Evolutionary conservation across 92 coral and sea anemone species (phyloP).

Genomic region (Epizoanthus scotinus): DNA sequence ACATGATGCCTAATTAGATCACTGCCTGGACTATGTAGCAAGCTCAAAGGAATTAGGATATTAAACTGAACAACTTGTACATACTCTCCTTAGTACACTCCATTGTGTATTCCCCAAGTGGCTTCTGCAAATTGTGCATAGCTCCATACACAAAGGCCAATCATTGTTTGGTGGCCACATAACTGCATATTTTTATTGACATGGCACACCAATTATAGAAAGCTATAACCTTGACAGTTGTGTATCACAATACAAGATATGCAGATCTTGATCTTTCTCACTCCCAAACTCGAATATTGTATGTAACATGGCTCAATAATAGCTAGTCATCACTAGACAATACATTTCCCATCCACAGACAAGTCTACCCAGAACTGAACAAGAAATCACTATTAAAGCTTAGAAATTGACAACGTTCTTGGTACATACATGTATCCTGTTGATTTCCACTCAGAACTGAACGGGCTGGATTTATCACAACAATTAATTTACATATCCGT

Average conservation of each 20-base stretch:
- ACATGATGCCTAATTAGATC: neutral
- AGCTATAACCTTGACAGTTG: neutral
- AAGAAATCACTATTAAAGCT: neutral
- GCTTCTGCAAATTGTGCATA: neutral
- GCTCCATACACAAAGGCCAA: neutral
- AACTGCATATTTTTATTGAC: slow-evolving; percentile 15
- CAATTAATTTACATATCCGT: neutral
- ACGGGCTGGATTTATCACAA: neutral
- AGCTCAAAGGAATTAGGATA: neutral
- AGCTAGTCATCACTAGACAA: neutral
- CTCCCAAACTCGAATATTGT: neutral
- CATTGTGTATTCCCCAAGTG: neutral
- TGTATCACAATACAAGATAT: neutral
- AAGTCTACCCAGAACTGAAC: neutral
- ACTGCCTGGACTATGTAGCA: neutral
- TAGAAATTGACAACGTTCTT: neutral
- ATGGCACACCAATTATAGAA: slow-evolving; percentile 5
- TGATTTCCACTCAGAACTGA: neutral
- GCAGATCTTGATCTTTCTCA: neutral
- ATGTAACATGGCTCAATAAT: neutral
- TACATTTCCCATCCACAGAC: neutral
- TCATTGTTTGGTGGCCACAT: neutral
- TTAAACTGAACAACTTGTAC: neutral
- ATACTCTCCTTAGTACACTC: neutral
- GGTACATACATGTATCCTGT: slow-evolving; percentile 2